phyloP scores from a whole-genome alignment of 2,113 vertebrate species.

The Caloenas nicobarica region DNA sequence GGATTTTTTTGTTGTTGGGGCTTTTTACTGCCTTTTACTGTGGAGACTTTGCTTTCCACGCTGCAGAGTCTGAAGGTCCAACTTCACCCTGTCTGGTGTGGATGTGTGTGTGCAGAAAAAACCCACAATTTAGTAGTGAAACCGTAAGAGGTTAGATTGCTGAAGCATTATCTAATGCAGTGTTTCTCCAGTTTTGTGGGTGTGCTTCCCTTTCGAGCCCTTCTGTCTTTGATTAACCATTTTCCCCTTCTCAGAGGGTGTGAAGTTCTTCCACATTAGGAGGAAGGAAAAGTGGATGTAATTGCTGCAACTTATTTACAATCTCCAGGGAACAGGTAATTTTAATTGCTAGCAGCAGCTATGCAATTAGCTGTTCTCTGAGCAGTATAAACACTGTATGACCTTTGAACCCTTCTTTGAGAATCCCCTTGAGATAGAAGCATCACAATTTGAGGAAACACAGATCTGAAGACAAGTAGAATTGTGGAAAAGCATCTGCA shows the following conservation, averaged over 20 bases:
- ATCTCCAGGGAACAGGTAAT: not conserved
- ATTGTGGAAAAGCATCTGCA: not conserved
- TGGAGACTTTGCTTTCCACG: not conserved
- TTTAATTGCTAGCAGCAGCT: constrained; percentile 5
- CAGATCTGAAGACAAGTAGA: not conserved
- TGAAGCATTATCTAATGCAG: not conserved
- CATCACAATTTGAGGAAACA: not conserved
- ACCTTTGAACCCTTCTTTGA: not conserved
- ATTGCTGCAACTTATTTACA: not conserved
- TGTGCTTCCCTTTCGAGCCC: not conserved
- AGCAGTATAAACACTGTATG: not conserved
- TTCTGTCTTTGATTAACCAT: not conserved
- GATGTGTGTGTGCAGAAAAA: not conserved
- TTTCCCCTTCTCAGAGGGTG: not conserved
- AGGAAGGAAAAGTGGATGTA: not conserved
- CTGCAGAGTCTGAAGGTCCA: not conserved
- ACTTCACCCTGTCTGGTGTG: not conserved
- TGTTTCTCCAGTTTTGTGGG: not conserved
- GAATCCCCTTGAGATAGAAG: not conserved
- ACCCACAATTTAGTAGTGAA: not conserved
- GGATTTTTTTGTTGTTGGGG: not conserved
- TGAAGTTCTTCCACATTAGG: not conserved
- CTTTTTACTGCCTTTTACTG: not conserved
- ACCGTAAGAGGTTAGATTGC: not conserved
- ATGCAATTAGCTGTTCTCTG: not conserved